Percentiles rank a stretch among this genome's conserved stretches.
Evolutionary conservation across 92 coral and sea anemone genomes (phyloP).

Genomic region (Parazoanthus swiftii): DNA sequence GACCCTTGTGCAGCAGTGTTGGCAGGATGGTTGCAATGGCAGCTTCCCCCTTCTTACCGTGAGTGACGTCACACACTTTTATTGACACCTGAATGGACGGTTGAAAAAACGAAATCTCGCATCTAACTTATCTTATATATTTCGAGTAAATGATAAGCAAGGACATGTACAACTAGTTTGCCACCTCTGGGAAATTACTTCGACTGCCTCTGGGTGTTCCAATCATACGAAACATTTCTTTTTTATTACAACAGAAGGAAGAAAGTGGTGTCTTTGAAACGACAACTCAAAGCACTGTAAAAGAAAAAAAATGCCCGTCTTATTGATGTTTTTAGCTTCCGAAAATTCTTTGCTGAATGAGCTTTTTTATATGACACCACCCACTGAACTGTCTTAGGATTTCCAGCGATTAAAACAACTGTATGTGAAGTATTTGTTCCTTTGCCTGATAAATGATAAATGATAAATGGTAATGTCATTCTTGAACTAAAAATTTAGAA

Average conservation of each 20-base stretch:
- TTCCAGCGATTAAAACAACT: neutral
- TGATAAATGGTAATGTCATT: neutral
- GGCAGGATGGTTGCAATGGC: conserved; percentile 89
- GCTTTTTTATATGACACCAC: neutral
- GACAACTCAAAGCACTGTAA: too few relatives aligned
- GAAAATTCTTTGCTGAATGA: too few relatives aligned
- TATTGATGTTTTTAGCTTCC: too few relatives aligned
- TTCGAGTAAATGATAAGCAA: neutral
- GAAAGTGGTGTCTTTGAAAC: too few relatives aligned
- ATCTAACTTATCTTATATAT: too few relatives aligned
- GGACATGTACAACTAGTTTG: neutral
- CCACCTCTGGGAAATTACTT: neutral
- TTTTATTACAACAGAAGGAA: neutral
- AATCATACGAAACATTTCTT: too few relatives aligned
- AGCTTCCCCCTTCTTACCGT: conserved; percentile 85
- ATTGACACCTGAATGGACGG: conserved; percentile 70
- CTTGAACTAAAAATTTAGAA: too few relatives aligned
- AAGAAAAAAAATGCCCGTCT: too few relatives aligned
- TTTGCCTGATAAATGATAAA: too few relatives aligned
- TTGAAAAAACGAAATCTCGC: neutral
- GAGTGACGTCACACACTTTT: conserved; percentile 88
- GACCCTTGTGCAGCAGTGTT: conserved; percentile 81
- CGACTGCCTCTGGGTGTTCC: neutral
- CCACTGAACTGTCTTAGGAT: neutral
- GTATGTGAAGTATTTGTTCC: neutral